A percentile compares a stretch with the other conserved stretches of the same genome.
These are phyloP conservation scores for Leuctra nigra DNA, from an alignment of 2,888 invertebrate species.

Conservation along the genomic window DNA sequence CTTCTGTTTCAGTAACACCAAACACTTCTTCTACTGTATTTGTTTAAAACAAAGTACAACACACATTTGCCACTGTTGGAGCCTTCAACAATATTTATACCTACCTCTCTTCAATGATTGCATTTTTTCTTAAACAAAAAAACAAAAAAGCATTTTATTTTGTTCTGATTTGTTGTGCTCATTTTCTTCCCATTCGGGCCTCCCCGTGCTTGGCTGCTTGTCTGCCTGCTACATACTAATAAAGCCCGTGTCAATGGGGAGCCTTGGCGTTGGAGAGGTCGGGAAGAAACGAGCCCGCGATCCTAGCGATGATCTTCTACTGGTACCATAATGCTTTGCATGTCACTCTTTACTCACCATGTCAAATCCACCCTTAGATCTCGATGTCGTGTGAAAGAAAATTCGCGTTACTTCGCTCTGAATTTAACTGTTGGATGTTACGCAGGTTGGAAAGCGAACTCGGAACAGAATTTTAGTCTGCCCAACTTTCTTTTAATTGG, in stretches of 20 bases:
- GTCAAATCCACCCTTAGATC: no score
- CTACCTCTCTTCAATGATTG: slow-evolving; percentile 23
- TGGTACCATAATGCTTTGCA: slow-evolving; percentile 80
- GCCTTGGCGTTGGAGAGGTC: slow-evolving; percentile 57
- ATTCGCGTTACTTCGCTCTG: no score
- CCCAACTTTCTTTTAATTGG: no score
- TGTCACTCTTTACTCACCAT: slow-evolving; percentile 42
- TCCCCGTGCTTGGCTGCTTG: slow-evolving; percentile 34
- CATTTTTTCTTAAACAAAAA: slow-evolving; percentile 19
- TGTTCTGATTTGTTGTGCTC: slow-evolving; percentile 33
- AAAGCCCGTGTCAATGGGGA: slow-evolving; percentile 36
- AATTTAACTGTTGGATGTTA: no score
- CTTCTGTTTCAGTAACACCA: slow-evolving; percentile 31
- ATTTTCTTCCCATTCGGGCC: slow-evolving; percentile 32
- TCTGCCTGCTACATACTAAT: slow-evolving; percentile 36
- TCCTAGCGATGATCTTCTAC: slow-evolving; percentile 82
- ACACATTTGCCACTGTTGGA: slow-evolving; percentile 24
- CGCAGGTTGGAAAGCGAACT: no score
- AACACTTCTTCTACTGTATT: slow-evolving; percentile 30
- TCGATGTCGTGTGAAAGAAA: no score
- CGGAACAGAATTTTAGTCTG: no score
- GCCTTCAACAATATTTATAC: slow-evolving; percentile 26
- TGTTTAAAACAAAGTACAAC: slow-evolving; percentile 25
- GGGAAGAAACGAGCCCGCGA: slow-evolving; percentile 94
- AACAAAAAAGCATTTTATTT: slow-evolving; percentile 27